These are phyloP conservation scores for Pyralis farinalis DNA, from an alignment of 2,888 invertebrate species.

Conservation along the genomic window DNA sequence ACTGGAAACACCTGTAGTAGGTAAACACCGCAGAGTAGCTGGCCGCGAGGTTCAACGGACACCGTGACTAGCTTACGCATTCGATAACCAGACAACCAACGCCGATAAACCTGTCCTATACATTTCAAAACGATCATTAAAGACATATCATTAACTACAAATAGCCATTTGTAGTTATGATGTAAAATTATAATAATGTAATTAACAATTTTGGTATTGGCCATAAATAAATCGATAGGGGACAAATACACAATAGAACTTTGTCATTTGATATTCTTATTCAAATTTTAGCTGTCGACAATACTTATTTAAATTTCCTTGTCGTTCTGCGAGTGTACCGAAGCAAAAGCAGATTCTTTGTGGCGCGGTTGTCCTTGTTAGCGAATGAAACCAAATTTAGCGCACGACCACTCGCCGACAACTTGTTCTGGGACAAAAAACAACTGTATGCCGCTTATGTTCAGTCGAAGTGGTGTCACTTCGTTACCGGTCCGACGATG, in stretches of 20 bases:
- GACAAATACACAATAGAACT: no score
- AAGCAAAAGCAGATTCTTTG: slow-evolving; percentile 9
- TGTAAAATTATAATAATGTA: background rate
- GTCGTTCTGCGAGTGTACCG: no score
- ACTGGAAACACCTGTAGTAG: no score
- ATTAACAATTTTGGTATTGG: background rate
- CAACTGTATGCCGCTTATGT: slow-evolving; percentile 15
- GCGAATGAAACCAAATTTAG: slow-evolving; percentile 32
- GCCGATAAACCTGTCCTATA: background rate
- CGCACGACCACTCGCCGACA: slow-evolving; percentile 27
- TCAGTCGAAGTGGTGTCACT: background rate
- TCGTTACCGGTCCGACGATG: background rate
- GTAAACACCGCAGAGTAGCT: background rate
- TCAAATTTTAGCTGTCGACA: no score
- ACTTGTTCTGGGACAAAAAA: slow-evolving; percentile 38
- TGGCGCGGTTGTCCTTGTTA: slow-evolving; percentile 34
- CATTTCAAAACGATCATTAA: background rate
- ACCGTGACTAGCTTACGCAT: background rate
- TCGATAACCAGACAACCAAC: background rate
- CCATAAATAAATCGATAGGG: no score
- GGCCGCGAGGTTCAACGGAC: background rate
- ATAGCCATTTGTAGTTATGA: background rate
- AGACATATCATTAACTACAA: background rate
- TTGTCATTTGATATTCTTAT: no score
- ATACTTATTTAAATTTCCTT: no score